These are phyloP conservation scores for Eira barbara DNA, from an alignment of 2,113 vertebrate species.

Conservation along the genomic window DNA sequence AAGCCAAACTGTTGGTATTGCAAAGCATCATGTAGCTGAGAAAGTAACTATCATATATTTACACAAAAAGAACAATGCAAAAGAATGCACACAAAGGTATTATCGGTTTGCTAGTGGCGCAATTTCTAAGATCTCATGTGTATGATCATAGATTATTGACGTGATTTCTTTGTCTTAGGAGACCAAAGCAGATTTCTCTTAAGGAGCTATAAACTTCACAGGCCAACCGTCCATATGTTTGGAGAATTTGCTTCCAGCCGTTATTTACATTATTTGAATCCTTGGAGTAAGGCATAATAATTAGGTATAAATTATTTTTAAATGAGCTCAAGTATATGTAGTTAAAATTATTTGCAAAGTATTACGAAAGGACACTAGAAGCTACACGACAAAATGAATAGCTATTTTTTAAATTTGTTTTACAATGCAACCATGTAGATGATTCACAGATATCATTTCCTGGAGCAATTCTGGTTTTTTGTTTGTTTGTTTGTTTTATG, in stretches of 20 bases:
- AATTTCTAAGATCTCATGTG: neutral
- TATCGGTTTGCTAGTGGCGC: neutral
- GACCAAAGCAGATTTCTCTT: neutral
- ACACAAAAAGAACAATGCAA: neutral
- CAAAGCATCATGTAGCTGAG: neutral
- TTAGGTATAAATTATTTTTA: constrained; percentile 22
- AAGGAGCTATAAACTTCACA: neutral
- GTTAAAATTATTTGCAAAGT: neutral
- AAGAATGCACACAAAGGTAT: neutral
- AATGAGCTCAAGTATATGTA: neutral
- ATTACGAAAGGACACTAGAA: neutral
- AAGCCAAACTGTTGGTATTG: neutral
- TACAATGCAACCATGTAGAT: neutral
- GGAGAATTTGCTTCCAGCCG: neutral
- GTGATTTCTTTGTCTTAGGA: neutral
- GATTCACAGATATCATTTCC: neutral
- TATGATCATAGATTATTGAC: neutral
- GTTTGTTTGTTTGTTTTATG: neutral
- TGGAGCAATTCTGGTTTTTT: neutral
- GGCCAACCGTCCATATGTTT: neutral
- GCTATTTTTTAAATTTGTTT: neutral
- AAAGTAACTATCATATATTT: neutral
- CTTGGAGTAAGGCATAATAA: neutral
- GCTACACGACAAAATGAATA: neutral
- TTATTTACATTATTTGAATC: neutral